phyloP scores from a whole-genome alignment of 23 tunicate genomes.

The Clavelina lepadiformis region DNA sequence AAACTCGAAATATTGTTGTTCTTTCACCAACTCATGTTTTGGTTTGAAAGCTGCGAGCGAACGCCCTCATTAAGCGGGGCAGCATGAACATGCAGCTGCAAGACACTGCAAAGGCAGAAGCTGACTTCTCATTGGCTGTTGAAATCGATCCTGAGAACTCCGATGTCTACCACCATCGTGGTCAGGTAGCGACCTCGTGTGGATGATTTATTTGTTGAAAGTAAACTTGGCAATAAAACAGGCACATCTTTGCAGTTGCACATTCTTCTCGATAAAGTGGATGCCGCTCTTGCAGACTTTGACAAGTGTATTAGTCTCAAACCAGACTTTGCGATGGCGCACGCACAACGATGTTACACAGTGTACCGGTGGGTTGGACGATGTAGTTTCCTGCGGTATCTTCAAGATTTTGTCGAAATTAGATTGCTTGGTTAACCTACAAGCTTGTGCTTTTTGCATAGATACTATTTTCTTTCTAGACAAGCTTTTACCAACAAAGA shows the following conservation, averaged over 20 bases:
- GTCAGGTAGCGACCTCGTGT: too few species aligned
- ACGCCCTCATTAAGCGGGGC: conserved; percentile 82
- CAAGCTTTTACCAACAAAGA: conserved; percentile 50
- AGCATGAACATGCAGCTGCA: conserved; percentile 86
- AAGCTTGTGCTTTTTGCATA: too few species aligned
- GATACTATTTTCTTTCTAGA: conserved; percentile 14
- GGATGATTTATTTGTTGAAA: too few species aligned
- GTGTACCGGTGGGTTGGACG: conserved; percentile 50
- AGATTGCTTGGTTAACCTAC: not conserved
- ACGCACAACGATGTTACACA: conserved; percentile 84
- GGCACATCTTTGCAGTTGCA: conserved; percentile 41
- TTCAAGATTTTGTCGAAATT: not conserved
- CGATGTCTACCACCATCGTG: conserved; percentile 87
- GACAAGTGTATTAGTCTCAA: conserved; percentile 61
- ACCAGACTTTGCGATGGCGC: conserved; percentile 83
- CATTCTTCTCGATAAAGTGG: conserved; percentile 70
- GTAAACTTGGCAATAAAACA: too few species aligned
- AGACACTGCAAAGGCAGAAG: conserved; percentile 43
- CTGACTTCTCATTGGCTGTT: conserved; percentile 54
- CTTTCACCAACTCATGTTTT: not conserved
- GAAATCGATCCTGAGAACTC: conserved; percentile 63
- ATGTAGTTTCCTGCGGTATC: not conserved
- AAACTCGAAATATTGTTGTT: not conserved
- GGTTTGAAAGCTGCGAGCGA: conserved; percentile 52
- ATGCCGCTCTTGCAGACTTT: conserved; percentile 66